Conservation (phyloP, 2,888 invertebrate genomes). For the Tetragonisca angustula region DNA sequence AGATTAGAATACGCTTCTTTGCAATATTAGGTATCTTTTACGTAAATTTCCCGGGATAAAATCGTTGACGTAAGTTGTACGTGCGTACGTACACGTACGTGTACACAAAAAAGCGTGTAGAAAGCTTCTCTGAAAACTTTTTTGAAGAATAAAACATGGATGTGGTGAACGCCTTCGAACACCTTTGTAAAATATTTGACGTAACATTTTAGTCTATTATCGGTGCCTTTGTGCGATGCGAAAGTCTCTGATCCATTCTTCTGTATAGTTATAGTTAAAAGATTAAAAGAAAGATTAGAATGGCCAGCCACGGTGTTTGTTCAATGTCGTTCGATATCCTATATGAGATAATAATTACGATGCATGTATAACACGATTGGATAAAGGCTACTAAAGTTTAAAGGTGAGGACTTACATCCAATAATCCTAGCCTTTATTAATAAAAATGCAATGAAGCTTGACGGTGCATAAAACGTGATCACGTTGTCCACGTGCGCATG, state of each 20-base stretch:
- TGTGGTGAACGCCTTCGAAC: background rate
- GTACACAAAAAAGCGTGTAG: background rate
- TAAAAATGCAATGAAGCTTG: slow-evolving; percentile 1
- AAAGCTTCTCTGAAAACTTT: slow-evolving; percentile 1
- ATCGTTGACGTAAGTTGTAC: slow-evolving; percentile 12
- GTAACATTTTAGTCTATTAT: background rate
- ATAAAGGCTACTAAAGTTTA: slow-evolving; percentile 28
- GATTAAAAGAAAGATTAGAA: background rate
- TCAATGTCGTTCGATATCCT: slow-evolving; percentile 1
- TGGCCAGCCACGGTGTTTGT: background rate
- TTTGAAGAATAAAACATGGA: background rate
- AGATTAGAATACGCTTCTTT: slow-evolving; percentile 31
- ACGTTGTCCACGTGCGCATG: background rate
- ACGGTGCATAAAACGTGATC: background rate
- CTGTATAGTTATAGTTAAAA: background rate
- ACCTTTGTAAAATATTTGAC: background rate
- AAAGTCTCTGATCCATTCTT: background rate
- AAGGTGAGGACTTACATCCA: slow-evolving; percentile 24
- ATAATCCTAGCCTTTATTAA: slow-evolving; percentile 22
- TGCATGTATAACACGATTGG: background rate
- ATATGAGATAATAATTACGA: slow-evolving; percentile 1
- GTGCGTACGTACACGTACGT: background rate
- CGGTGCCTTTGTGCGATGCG: too few relatives aligned
- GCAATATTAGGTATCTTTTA: slow-evolving; percentile 11
- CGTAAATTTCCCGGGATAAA: background rate